Evolutionary conservation across 2,797 vertebrate species (phyloP), one percentile per base, ranked within the genome.

Genomic region (Bovichtus variegatus): DNA sequence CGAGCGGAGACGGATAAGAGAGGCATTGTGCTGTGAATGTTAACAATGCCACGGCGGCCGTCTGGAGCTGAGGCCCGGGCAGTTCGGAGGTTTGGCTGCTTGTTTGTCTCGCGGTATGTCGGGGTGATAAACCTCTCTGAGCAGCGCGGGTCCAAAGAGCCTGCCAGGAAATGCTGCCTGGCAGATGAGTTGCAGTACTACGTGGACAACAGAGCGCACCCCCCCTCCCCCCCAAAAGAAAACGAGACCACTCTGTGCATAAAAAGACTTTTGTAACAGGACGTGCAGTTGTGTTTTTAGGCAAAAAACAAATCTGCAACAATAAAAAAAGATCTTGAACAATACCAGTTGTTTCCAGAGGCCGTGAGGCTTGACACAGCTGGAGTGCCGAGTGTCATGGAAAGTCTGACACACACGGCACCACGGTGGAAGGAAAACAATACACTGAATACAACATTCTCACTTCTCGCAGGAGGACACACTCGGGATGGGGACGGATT

Each of bases 151-250:
- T 78, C 81, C 62, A 3, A 5, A 63, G 19, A 54, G 2, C 57
- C 13, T 74, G 80, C 83, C 84, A 84, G 77, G 80, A 78, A 86
- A 78, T 71, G 74, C 79, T 73, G 53, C 83, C 79, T 73, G 68
- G 61, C 51, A 80, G 70, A 87, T 82, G 55, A 71, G 67, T 31
- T 55, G 46, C 80, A 81, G 76, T 1, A 49, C 66, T 29, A 81
- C 65, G 58, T 69, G 83, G 78, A 63, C 66, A 13, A 38, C 23
- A 49, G n/a, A n/a, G n/a, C n/a, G n/a, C n/a, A n/a, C n/a, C n/a
- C n/a, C n/a, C n/a, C n/a, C n/a, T n/a, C n/a, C n/a, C n/a, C n/a
- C n/a, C 59, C 79, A 84, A 76, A 38, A 51, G 36, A 74, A 38
- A 58, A 31, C 31, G 60, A 50, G 25, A 55, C 41, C 65, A 27